Conservation (phyloP, 2,888 invertebrate genomes). For the Diabrotica balteata region DNA sequence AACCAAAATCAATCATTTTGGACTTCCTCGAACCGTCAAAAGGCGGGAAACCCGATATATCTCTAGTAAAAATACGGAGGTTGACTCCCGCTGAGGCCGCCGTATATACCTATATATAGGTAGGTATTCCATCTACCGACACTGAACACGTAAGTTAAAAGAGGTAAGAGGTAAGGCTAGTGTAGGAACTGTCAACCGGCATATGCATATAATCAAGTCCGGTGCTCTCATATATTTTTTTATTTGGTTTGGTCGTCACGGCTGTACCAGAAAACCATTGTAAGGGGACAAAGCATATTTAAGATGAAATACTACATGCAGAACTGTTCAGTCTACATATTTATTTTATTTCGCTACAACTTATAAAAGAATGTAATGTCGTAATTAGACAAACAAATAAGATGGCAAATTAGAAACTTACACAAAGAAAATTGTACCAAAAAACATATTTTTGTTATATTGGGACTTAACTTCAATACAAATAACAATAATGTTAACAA, state of each 20-base stretch:
- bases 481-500: no score
- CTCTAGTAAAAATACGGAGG: conserved; percentile 7
- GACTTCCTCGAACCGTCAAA: conserved; percentile 8
- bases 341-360: background rate
- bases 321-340: no score
- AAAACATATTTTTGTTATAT: background rate
- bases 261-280: background rate
- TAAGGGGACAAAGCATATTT: background rate
- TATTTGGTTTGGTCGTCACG: background rate
- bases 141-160: background rate
- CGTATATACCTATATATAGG: background rate
- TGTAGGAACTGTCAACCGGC: conserved; percentile 19
- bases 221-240: conserved; percentile 7
- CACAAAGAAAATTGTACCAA: background rate
- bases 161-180: conserved; percentile 16
- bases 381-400: no score
- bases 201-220: conserved; percentile 14
- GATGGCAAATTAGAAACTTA: background rate
- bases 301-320: no score
- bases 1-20: background rate
- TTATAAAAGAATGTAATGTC: background rate
- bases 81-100: conserved; percentile 11
- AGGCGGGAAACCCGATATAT: conserved; percentile 16
- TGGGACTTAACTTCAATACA: background rate
- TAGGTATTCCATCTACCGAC: conserved; percentile 13